Evolutionary conservation across 2,797 vertebrate genomes (phyloP), one percentile per base, ranked within the genome.

Genomic region (Syngnathus acus): DNA sequence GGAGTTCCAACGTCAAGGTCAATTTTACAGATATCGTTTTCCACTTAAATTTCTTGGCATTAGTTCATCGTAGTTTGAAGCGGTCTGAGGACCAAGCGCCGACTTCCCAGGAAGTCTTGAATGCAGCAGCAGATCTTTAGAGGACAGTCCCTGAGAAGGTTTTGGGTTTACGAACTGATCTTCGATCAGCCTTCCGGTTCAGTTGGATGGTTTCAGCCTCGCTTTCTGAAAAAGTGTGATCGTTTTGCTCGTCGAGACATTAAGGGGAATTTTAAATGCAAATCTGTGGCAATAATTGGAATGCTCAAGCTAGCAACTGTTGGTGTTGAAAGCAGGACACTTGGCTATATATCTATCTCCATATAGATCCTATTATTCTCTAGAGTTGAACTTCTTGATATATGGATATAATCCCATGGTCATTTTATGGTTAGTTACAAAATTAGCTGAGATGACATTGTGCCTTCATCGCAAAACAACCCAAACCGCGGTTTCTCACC

Each of bases 131-230:
- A 8, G 78, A 79, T 85, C 81, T 79, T 74, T 72, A 77, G 80
- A 84, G 82, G 84, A 82, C 82, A 82, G 82, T 90, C 88, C 88
- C 88, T 89, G 88, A 90, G 88, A 87, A 86, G 83, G 80, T 32
- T 59, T 50, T 53, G 40, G 39, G 40, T 45, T 21, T 86, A 89
- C 82, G 66, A 87, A 79, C 82, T 85, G 85, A 89, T 75, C 73
- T 71, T 77, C 83, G 80, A 88, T 86, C 70, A 74, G 75, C 60
- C n/a, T 7, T 23, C n/a, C 14, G 40, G 13, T 21, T 61, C 77
- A 80, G 21, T 63, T 38, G n/a, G 45, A 39, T 48, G 45, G 8
- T 47, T 16, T 42, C n/a, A 19, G 23, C 23, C 62, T 64, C 26
- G 1, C 47, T 51, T 63, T 17, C 40, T 11, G 23, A 17, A 42